Evolutionary conservation across 2,888 invertebrate genomes (phyloP), one percentile per base, ranked within the genome.

Genomic region (Diaperis boleti): DNA sequence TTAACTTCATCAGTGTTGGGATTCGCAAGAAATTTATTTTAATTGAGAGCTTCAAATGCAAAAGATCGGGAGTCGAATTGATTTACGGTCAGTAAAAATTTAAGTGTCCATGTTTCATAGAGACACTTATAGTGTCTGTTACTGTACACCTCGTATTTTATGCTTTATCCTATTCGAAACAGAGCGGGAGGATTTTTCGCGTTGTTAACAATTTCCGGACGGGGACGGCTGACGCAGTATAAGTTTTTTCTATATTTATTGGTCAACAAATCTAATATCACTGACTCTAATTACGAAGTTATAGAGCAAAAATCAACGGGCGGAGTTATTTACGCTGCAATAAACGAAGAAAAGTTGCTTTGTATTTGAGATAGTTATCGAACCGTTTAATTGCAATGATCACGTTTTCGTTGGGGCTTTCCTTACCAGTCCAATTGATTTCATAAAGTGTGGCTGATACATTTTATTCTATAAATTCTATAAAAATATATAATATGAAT

Each of bases 121-220:
- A 63, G 63, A 59, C 63, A 63, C 63, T 63, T 63, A 63, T 63
- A 37, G 42, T 63, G 63, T 63, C 63, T 54, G 57, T 63, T 63
- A 63, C 54, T 59, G 63, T 63, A 63, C 63, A 63, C 63, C 63
- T 63, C 63, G 59, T 63, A 63, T 56, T 63, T 63, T 63, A 63
- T 42, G 18, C 57, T 59, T 63, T 63, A 59, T 63, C 45, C 15
- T 13, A 20, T 2, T 17, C n/a, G 6, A 33, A 33, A 49, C 31
- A 11, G 18, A 18, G 17, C 14, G 7, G 13, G 8, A 29, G 20
- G 29, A 26, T 47, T 47, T 47, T 47, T 47, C 18, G 47, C 29
- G 39, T 17, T 39, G 29, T 47, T 14, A 26, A 47, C 15, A 29
- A 29, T 47, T 47, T 47, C 31, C 47, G 47, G 26, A 29, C 20